Conservation (phyloP, 2,113 vertebrate genomes). For the Festucalex cinctus region DNA sequence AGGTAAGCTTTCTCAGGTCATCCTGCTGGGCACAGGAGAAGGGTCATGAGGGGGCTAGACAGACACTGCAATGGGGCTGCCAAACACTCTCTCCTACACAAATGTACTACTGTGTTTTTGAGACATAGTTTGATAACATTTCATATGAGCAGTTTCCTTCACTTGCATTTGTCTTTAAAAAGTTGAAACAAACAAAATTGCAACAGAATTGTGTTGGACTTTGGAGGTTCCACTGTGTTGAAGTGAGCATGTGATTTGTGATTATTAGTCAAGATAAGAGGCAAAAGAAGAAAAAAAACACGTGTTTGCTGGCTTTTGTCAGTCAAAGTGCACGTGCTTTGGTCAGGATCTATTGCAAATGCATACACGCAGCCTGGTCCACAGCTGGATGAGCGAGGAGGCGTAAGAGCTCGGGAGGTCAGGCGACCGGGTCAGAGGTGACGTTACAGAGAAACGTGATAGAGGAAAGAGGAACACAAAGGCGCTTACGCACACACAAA, state of each 20-base stretch:
- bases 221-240: not conserved
- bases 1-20: no score
- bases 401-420: conserved; percentile 39
- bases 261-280: conserved; percentile 9
- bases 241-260: not conserved
- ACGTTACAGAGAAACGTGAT: conserved; percentile 37
- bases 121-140: no score
- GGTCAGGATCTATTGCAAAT: conserved; percentile 30
- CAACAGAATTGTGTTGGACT: not conserved
- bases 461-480: conserved; percentile 31
- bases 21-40: no score
- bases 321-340: conserved; percentile 18
- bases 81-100: no score
- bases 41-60: no score
- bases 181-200: not conserved
- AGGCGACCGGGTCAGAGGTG: conserved; percentile 53
- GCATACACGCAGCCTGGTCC: conserved; percentile 28
- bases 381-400: conserved; percentile 57
- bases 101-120: no score
- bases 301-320: conserved; percentile 21
- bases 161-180: not conserved
- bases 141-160: no score
- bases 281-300: conserved; percentile 33
- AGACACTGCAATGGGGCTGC: no score
- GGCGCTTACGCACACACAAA: not conserved